Percentiles rank a stretch among this genome's conserved stretches.
Evolutionary conservation across 2,797 vertebrate genomes (phyloP).

Genomic region (Bovichtus diacanthus): DNA sequence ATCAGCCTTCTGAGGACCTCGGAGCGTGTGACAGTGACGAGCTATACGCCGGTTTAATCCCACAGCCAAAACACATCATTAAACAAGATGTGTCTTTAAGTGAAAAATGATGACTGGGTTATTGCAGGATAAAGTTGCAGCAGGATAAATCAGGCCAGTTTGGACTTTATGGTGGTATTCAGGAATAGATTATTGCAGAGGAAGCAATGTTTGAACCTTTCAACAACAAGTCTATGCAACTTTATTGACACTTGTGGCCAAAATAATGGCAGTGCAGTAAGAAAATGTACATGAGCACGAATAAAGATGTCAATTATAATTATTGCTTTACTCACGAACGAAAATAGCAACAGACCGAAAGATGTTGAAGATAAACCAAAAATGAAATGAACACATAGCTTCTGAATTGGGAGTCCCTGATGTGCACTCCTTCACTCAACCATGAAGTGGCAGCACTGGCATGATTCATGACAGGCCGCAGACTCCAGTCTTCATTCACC

Average conservation of each 20-base stretch:
- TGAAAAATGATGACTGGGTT: not conserved
- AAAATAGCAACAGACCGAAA: not conserved
- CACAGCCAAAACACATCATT: constrained; percentile 6
- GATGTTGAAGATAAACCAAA: not conserved
- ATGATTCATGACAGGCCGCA: constrained; percentile 34
- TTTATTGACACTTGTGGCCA: not conserved
- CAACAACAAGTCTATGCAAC: not conserved
- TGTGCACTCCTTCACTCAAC: constrained; percentile 54
- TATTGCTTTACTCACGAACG: constrained; percentile 1
- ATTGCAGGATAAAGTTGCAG: not conserved
- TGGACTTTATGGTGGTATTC: constrained; percentile 12
- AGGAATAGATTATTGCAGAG: not conserved
- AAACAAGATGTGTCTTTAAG: constrained; percentile 5
- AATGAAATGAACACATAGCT: not conserved
- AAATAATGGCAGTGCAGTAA: not conserved
- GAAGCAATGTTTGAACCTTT: not conserved
- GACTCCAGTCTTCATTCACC: not conserved
- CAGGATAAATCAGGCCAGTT: not conserved
- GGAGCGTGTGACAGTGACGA: constrained; percentile 13
- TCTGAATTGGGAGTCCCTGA: not conserved
- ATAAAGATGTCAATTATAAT: constrained; percentile 2
- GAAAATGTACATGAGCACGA: constrained; percentile 10
- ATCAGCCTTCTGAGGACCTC: not conserved
- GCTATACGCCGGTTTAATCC: not conserved
- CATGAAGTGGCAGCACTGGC: constrained; percentile 76